Percentiles rank a stretch among this genome's conserved stretches.
These are phyloP conservation scores for Meloidogyne exigua DNA, from an alignment of 1,140 invertebrate genomes.

Conservation along the genomic window DNA sequence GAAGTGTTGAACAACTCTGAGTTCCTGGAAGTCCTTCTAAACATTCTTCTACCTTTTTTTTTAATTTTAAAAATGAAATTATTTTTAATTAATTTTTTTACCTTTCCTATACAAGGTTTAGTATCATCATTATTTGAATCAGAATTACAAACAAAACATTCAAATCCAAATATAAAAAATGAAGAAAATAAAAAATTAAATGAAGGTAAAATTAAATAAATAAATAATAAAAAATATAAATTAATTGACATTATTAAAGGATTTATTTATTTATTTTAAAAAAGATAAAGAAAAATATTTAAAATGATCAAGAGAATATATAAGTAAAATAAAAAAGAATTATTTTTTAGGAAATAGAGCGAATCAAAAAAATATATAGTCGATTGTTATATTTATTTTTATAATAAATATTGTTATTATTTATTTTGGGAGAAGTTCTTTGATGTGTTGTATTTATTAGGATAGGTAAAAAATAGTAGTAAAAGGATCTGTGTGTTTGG, in stretches of 20 bases:
- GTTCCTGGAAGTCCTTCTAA: background rate
- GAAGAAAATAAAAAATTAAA: background rate
- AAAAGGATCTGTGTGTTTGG: no score
- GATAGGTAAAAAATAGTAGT: no score
- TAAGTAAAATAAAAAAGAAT: no score
- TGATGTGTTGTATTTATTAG: no score
- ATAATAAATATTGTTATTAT: no score
- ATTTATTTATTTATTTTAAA: background rate
- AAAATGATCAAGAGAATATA: no score
- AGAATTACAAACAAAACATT: constrained; percentile 5
- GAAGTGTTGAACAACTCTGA: background rate
- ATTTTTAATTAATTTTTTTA: background rate
- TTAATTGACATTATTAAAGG: background rate
- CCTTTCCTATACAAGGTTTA: background rate
- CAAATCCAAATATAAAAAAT: background rate
- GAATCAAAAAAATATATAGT: no score
- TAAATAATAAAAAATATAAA: background rate
- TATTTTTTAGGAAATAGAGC: no score
- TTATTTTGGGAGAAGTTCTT: no score
- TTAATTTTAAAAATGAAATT: no score
- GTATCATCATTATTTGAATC: constrained; percentile 1
- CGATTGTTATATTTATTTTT: no score
- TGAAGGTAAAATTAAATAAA: background rate
- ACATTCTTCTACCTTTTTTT: background rate
- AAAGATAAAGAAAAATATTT: background rate